Conservation (phyloP, 37 sponge, comb jelly and placozoan species). For the Corticium candelabrum region DNA sequence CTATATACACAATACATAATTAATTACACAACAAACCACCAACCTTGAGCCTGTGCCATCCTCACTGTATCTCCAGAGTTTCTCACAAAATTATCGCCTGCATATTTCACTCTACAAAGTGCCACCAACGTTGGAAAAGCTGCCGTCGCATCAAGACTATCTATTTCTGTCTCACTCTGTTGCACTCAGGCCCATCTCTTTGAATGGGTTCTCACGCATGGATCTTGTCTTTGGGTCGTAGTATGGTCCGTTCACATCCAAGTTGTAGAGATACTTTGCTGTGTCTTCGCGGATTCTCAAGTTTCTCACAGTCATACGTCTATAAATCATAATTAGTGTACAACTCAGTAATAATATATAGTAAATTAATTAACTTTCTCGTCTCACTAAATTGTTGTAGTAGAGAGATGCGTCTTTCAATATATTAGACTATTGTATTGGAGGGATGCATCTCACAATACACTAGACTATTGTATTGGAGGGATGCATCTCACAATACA, state of each 20-base stretch:
- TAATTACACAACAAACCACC: background rate
- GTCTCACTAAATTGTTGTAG: background rate
- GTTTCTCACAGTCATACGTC: conserved; percentile 87
- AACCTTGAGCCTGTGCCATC: conserved; percentile 80
- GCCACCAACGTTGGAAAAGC: background rate
- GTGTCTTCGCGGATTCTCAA: conserved; percentile 94
- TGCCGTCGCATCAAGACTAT: too few relatives aligned
- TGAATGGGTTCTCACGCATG: conserved; percentile 93
- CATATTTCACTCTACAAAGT: conserved; percentile 45
- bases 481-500: too few relatives aligned
- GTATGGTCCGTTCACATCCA: conserved; percentile 81
- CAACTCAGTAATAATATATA: background rate
- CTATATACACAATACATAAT: background rate
- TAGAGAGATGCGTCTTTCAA: too few relatives aligned
- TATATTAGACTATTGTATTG: too few relatives aligned
- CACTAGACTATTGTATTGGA: too few relatives aligned
- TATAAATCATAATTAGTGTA: background rate
- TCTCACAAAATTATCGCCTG: conserved; percentile 93
- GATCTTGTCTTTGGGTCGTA: conserved; percentile 98
- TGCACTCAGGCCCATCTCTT: conserved; percentile 8
- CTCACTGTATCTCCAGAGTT: conserved; percentile 64
- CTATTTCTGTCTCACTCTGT: too few relatives aligned
- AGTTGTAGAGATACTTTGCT: conserved; percentile 85
- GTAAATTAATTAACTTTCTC: background rate
- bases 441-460: too few relatives aligned